A percentile compares a stretch with the other conserved stretches of the same genome.
Conservation (phyloP, 2,797 vertebrate genomes). For the Triplophysa bombifrons region DNA sequence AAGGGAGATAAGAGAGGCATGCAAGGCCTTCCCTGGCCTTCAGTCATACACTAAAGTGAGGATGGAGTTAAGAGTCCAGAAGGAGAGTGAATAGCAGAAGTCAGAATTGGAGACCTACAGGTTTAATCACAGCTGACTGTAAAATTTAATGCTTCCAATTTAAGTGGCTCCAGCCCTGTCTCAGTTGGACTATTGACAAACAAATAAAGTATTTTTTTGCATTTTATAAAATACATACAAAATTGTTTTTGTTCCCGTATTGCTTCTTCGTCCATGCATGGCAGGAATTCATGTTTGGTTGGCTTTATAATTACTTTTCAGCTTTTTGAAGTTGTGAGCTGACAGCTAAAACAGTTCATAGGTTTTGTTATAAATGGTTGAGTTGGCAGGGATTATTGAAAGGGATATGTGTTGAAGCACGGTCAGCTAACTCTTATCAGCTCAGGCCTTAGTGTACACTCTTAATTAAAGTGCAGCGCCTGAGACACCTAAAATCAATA, state of each 20-base stretch:
- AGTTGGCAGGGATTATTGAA: slow-evolving; percentile 3
- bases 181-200: background rate
- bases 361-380: slow-evolving; percentile 14
- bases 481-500: slow-evolving; percentile 52
- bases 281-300: slow-evolving; percentile 16
- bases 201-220: background rate
- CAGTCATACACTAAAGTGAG: slow-evolving; percentile 50
- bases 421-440: slow-evolving; percentile 32
- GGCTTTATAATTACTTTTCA: background rate
- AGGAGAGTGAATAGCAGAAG: slow-evolving; percentile 13
- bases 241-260: background rate
- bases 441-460: slow-evolving; percentile 41
- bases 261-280: background rate
- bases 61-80: slow-evolving; percentile 16
- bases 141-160: slow-evolving; percentile 54
- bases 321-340: slow-evolving; percentile 24
- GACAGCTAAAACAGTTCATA: slow-evolving; percentile 2
- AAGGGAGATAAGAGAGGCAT: slow-evolving; percentile 64
- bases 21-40: slow-evolving; percentile 51
- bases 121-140: slow-evolving; percentile 53
- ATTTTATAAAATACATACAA: slow-evolving; percentile 15
- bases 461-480: slow-evolving; percentile 51
- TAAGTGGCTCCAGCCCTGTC: background rate
- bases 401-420: slow-evolving; percentile 38
- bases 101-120: slow-evolving; percentile 25